Evolutionary conservation across 2,797 vertebrate genomes (phyloP).

Genomic region (Myotis findleyi): DNA sequence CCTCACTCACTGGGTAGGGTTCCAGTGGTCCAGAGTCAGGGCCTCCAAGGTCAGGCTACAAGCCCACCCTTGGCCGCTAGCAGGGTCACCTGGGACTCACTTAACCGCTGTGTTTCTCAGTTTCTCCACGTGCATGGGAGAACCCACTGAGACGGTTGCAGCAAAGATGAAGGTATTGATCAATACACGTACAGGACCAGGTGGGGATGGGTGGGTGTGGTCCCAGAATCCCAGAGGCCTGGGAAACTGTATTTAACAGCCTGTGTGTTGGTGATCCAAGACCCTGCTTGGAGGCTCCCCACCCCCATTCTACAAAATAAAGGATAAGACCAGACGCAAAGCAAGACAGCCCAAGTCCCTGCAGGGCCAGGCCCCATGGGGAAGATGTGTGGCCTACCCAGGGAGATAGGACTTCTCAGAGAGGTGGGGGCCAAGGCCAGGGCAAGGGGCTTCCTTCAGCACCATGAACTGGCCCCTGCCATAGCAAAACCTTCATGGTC

Average conservation of each 20-base stretch:
- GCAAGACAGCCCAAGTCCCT: neutral
- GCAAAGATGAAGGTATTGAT: neutral
- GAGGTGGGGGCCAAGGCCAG: no score
- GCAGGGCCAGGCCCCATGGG: neutral
- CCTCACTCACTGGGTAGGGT: neutral
- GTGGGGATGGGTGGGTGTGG: no score
- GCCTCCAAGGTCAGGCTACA: neutral
- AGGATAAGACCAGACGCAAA: neutral
- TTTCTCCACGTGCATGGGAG: fast-evolving
- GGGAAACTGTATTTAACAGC: neutral
- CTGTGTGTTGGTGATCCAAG: neutral
- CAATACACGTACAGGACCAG: fast-evolving
- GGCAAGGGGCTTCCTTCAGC: neutral
- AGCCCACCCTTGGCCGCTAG: no score
- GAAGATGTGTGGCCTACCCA: neutral
- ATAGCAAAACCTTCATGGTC: neutral
- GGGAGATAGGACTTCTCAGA: neutral
- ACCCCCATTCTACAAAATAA: neutral
- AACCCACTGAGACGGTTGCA: neutral
- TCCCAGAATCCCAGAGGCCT: neutral
- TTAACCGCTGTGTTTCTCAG: neutral
- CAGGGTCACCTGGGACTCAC: neutral
- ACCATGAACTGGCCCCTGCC: neutral
- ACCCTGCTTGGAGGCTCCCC: neutral
- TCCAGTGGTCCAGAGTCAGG: neutral